phyloP scores from a whole-genome alignment of 2,888 invertebrate genomes.

The Parnassius glacialis region DNA sequence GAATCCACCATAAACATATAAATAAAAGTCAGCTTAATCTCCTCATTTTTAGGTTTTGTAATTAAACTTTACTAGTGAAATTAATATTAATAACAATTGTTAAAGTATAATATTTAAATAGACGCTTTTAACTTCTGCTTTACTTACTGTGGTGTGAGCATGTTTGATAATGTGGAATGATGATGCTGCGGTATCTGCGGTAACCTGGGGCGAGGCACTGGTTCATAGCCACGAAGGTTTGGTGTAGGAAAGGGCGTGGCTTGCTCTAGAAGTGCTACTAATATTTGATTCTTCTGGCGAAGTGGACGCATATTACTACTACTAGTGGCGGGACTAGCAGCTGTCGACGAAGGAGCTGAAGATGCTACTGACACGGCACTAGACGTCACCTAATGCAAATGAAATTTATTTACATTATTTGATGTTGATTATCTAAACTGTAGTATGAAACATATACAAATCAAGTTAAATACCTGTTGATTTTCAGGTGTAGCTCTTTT shows the following conservation, averaged over 20 bases:
- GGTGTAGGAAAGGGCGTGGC: slow-evolving; percentile 85
- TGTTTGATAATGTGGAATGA: slow-evolving; percentile 40
- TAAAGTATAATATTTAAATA: no score
- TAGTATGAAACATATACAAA: background rate
- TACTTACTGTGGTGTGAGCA: slow-evolving; percentile 39
- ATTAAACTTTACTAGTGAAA: no score
- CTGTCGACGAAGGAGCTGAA: slow-evolving; percentile 65
- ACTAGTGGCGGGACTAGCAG: slow-evolving; percentile 54
- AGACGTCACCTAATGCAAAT: slow-evolving; percentile 74
- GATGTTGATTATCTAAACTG: no score
- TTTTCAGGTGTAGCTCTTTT: slow-evolving; percentile 75
- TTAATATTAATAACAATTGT: no score
- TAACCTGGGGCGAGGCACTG: slow-evolving; percentile 44
- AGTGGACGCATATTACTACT: slow-evolving; percentile 81
- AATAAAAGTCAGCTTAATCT: no score
- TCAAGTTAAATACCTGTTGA: slow-evolving; percentile 59
- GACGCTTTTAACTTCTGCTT: no score
- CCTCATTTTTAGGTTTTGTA: no score
- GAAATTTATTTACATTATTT: background rate
- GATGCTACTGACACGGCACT: slow-evolving; percentile 73
- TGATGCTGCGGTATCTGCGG: slow-evolving; percentile 47
- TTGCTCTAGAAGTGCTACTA: slow-evolving; percentile 89
- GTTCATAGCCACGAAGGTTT: slow-evolving; percentile 68
- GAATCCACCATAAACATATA: no score
- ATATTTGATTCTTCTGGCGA: slow-evolving; percentile 91